phyloP scores from a whole-genome alignment of 2,888 invertebrate genomes.

The Coenonympha arcania region DNA sequence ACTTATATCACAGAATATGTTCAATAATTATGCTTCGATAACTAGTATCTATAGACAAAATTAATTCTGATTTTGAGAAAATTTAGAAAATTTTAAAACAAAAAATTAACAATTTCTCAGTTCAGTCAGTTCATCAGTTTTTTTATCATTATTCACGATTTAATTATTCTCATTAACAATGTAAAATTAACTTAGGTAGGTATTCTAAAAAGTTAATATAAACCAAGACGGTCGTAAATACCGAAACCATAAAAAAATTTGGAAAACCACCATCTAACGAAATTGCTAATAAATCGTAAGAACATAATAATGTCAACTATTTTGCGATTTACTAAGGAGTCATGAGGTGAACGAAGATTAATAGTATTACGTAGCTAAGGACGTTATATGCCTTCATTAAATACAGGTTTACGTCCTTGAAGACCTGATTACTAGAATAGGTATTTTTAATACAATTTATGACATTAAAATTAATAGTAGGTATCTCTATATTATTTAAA shows the following conservation, averaged over 20 bases:
- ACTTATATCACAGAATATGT: no score
- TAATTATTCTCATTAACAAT: no score
- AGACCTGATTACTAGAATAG: constrained; percentile 1
- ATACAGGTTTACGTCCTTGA: constrained; percentile 15
- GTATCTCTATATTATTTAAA: no score
- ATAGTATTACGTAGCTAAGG: constrained; percentile 5
- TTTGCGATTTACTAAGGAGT: constrained; percentile 4
- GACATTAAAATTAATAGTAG: not conserved
- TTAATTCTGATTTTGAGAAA: no score
- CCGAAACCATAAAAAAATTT: not conserved
- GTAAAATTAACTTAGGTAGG: no score
- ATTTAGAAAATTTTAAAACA: no score
- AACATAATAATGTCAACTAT: not conserved
- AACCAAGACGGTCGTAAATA: not conserved
- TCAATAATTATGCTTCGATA: no score
- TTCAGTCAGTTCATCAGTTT: no score
- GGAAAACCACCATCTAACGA: not conserved
- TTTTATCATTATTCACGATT: no score
- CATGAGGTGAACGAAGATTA: constrained; percentile 7
- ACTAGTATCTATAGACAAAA: no score
- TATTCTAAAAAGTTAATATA: constrained; percentile 4
- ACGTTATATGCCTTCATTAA: constrained; percentile 7
- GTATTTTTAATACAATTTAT: not conserved
- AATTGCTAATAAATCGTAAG: not conserved
- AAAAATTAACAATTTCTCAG: no score